Evolutionary conservation across 1,140 invertebrate species (phyloP).

Genomic region (Neoseiulus cucumeris): DNA sequence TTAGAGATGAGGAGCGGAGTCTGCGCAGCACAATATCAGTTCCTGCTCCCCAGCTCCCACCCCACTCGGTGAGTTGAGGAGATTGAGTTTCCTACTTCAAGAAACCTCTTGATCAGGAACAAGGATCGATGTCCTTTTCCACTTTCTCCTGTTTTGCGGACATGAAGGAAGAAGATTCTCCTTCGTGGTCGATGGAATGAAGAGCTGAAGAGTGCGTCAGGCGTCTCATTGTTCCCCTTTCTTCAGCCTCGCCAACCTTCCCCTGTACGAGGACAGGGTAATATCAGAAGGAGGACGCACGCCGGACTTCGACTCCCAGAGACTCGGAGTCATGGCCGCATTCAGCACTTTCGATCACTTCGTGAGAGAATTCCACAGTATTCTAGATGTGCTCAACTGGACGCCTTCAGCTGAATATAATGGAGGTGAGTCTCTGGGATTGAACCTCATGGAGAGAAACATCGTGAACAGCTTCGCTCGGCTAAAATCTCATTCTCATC

Average conservation of each 20-base stretch:
- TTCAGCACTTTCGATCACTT: slow-evolving; percentile 75
- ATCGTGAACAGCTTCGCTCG: not conserved
- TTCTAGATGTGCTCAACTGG: slow-evolving; percentile 43
- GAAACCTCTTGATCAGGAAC: too few relatives aligned
- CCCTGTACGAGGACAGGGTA: not conserved
- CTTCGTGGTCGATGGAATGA: too few relatives aligned
- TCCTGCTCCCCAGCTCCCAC: slow-evolving; percentile 76
- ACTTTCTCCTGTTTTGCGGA: too few relatives aligned
- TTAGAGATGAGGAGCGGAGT: slow-evolving; percentile 51
- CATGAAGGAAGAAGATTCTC: too few relatives aligned
- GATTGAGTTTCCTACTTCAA: too few relatives aligned
- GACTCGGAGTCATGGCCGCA: slow-evolving; percentile 80
- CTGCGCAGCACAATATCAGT: slow-evolving; percentile 82
- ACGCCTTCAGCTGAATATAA: slow-evolving; percentile 2
- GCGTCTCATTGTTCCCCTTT: not conserved
- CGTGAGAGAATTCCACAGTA: slow-evolving; percentile 43
- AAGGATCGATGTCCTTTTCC: too few relatives aligned
- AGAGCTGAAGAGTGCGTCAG: not conserved
- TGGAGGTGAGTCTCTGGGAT: not conserved
- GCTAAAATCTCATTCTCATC: too few relatives aligned
- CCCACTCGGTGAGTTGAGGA: slow-evolving; percentile 34
- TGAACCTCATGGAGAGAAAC: too few relatives aligned
- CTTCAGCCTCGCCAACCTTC: not conserved
- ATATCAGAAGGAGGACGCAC: not conserved
- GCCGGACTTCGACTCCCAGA: slow-evolving; percentile 29